Base-by-base conservation (phyloP, 2,113 vertebrate species). In the Pomatostomus ruficeps region DNA sequence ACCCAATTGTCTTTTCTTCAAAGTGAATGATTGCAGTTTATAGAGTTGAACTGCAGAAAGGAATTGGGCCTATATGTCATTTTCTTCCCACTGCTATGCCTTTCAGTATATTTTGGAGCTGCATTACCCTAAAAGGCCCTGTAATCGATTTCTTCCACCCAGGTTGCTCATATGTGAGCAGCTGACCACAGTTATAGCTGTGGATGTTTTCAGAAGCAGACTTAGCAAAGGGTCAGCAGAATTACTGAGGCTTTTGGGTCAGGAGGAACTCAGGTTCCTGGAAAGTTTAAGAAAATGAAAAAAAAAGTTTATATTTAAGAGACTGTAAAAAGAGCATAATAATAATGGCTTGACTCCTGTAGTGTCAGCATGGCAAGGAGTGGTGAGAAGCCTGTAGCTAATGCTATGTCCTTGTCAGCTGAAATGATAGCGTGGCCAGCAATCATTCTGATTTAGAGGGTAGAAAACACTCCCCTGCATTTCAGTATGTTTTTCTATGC, bases 401-500 rank as follows among this genome's bases (percentile, higher is more conserved):
- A 94, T 65, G 61, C 80, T 85, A 2, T 65, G 78, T 75, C 81
- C 75, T 93, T 94, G 90, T 94, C 88, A 89, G 61, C 63, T 52
- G 24, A 68, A 93, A 80, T 5, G 24, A 28, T 90, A 73, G 71
- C 48, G 71, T 70, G 67, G 40, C 63, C 81, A 3, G 2, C 1
- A 1, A 77, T 66, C 3, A 1, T 59, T 57, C n/a, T 90, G 91
- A 96, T 94, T 93, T 96, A 94, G 61, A 71, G 72, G 55, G 65
- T 74, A 46, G 72, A 84, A 95, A 81, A 93, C 67, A 74, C 40
- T 91, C 51, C 51, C 12, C 51, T 91, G 62, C 75, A 92, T 96
- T 90, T 93, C 88, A 94, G 21, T 89, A 87, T 80, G 82, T 55
- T 91, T 88, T 94, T 55, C 88, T 74, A 20, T 66, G 63, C 48